These are phyloP conservation scores for Dendroctonus ponderosae DNA, from an alignment of 1,140 invertebrate species.

Conservation along the genomic window DNA sequence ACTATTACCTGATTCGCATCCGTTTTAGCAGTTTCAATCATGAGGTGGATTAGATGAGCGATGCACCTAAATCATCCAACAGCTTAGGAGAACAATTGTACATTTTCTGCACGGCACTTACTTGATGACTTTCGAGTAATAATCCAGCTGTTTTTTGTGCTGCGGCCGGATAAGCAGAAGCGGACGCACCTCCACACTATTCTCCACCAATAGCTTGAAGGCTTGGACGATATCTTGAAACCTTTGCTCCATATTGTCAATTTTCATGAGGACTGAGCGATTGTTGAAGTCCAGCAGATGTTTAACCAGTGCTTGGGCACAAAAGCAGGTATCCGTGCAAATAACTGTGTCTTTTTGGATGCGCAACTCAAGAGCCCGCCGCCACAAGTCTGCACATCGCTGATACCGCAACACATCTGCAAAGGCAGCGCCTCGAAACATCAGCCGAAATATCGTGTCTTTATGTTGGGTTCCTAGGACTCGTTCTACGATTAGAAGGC, in stretches of 20 bases:
- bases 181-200: slow-evolving; percentile 55
- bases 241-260: slow-evolving; percentile 58
- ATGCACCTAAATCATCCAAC: slow-evolving; percentile 58
- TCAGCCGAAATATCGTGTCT: slow-evolving; percentile 72
- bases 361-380: slow-evolving; percentile 73
- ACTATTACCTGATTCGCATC: slow-evolving; percentile 52
- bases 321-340: slow-evolving; percentile 74
- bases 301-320: slow-evolving; percentile 74
- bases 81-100: not conserved
- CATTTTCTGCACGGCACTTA: slow-evolving; percentile 41
- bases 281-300: slow-evolving; percentile 76
- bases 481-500: slow-evolving; percentile 77
- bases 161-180: slow-evolving; percentile 68
- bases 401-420: slow-evolving; percentile 82
- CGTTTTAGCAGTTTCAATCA: slow-evolving; percentile 62
- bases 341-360: slow-evolving; percentile 70
- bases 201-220: slow-evolving; percentile 64
- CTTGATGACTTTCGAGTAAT: slow-evolving; percentile 76
- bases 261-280: slow-evolving; percentile 56
- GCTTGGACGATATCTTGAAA: slow-evolving; percentile 72
- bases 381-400: slow-evolving; percentile 82
- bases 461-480: slow-evolving; percentile 79
- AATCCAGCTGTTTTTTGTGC: slow-evolving; percentile 75
- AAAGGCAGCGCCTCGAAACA: slow-evolving; percentile 76
- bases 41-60: slow-evolving; percentile 77